Evolutionary conservation across 2,797 vertebrate species (phyloP).

Genomic region (Gorsachius magnificus): DNA sequence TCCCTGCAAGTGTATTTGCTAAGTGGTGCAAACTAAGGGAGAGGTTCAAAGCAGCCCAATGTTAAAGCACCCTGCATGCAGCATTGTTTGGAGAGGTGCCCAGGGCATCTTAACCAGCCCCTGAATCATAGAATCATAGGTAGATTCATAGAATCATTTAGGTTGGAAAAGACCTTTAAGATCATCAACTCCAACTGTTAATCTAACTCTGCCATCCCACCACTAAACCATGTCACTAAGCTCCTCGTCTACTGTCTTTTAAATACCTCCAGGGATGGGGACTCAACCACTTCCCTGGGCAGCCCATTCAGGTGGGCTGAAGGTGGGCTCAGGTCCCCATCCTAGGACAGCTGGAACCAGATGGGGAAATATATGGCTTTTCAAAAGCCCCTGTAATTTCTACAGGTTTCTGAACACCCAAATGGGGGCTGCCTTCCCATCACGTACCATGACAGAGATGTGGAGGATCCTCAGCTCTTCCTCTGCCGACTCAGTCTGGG

Average conservation of each 20-base stretch:
- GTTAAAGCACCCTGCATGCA: neutral
- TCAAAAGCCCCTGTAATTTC: neutral
- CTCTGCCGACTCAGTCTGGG: conserved; percentile 88
- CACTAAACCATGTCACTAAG: no score
- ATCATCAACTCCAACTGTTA: no score
- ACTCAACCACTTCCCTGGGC: no score
- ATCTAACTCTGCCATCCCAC: no score
- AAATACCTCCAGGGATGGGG: no score
- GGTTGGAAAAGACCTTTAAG: no score
- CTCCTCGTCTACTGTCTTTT: no score
- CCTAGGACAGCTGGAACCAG: neutral
- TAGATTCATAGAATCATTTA: no score
- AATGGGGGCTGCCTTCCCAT: neutral
- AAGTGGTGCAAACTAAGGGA: neutral
- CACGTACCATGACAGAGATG: conserved; percentile 96
- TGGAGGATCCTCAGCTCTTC: conserved; percentile 97
- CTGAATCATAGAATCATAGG: no score
- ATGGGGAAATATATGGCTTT: neutral
- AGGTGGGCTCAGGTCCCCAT: neutral
- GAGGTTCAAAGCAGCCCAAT: neutral
- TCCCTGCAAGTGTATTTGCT: neutral
- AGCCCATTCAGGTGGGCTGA: no score
- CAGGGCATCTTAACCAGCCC: neutral
- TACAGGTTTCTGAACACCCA: neutral
- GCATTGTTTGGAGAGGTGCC: neutral